Evolutionary conservation across 2,888 invertebrate species (phyloP), one percentile per base, ranked within the genome.

Genomic region (Maniola hyperantus): DNA sequence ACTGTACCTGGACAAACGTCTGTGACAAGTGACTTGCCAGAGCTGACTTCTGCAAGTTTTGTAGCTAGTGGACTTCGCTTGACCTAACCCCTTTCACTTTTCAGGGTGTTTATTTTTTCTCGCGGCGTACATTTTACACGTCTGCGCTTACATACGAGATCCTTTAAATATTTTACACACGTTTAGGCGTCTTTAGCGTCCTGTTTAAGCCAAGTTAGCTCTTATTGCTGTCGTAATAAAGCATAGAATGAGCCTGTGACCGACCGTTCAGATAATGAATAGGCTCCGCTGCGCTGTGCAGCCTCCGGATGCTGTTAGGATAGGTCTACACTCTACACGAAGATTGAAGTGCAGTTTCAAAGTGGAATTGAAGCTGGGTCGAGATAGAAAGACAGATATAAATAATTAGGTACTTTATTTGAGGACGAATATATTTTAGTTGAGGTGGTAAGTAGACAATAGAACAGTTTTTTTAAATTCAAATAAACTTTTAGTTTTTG

Each of bases 261-360:
- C 46, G 51, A 39, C 50, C n/a, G 54, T 53, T 68, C 67, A 58
- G 65, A 71, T 67, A 67, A 64, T 71, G 72, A 71, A 70, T 71
- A 71, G 71, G 71, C 55, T 55, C 11, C 13, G 34, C 18, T 15
- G 65, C 53, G 66, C 70, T 65, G 59, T 65, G 71, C 65, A 61
- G 68, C 63, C 61, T 44, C 64, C 58, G 53, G 50, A 64, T 64
- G 34, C 66, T 68, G 66, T 57, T 20, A 57, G 39, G 42, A 18
- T 13, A 18, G 39, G 57, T 57, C 39, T 57, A 42, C 57, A 57
- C 13, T 0, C 2, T 26, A 13, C 1, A 0, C 26, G 36, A 20
- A 20, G 8, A 1, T 20, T 26, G 26, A 10, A 20, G 20, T 48
- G 18, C 48, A 7, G 48, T 4, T 50, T 11, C 46, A 46, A 6